Evolutionary conservation across 1,140 invertebrate species (phyloP), one percentile per base, ranked within the genome.

Genomic region (Lepeophtheirus salmonis): DNA sequence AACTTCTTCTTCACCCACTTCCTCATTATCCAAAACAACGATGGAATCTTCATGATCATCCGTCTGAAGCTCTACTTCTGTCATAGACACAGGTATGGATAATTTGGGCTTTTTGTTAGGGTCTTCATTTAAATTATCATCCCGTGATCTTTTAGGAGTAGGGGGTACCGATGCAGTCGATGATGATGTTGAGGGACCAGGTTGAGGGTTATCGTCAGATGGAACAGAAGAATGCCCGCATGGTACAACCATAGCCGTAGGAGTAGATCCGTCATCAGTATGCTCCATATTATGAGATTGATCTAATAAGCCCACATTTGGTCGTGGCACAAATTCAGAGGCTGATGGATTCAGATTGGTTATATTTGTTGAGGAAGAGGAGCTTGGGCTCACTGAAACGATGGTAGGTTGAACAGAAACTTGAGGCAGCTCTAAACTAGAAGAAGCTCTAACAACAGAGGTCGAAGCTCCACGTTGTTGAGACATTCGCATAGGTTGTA

Each of bases 381-480:
- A 59, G 30, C 26, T 61, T 17, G 59, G 59, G 23, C 59, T 61
- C 3, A 61, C 59, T 13, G 50, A 54, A 16, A 53, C 50, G 17
- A 54, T 26, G 30, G 30, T 41, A 2, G 59, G 50, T n/a, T 22
- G 50, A 61, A 54, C 50, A 10, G 59, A 25, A 17, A 20, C 50
- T 56, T 16, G 48, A 21, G 24, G 48, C 3, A 26, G 14, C 30
- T 49, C 16, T 3, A 6, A 6, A 49, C 25, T 16, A 48, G 56
- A 18, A 21, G 22, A 12, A 55, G 53, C 53, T 10, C 20, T 3
- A 52, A 20, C 20, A 21, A 21, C 53, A 10, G 30, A 16, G n/a
- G 30, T 20, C 14, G 16, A 25, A 20, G 20, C 20, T 24, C 41
- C 49, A 18, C 16, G 54, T 2, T 26, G 57, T 14, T 41, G 26